Evolutionary conservation across 2,797 vertebrate species (phyloP), one percentile per base, ranked within the genome.

Genomic region (Chaunax sp.): DNA sequence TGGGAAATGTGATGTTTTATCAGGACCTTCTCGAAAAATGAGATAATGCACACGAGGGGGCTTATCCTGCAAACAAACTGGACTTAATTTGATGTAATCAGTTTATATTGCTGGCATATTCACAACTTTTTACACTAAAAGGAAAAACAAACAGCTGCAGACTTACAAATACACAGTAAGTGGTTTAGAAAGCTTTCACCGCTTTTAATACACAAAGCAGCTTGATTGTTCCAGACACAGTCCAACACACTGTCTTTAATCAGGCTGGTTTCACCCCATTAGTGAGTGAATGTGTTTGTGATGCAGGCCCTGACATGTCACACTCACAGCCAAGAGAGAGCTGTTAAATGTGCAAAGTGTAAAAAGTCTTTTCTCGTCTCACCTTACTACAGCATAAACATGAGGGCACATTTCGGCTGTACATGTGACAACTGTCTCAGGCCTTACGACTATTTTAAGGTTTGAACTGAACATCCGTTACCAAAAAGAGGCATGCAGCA

Each of bases 121-220:
- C 52, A 71, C 49, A 69, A 62, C 51, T 65, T 79, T 55, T 74
- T 51, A 78, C 3, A n/a, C 38, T 5, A 25, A 53, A 45, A 40
- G 13, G 43, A 28, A 28, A 54, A 66, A 47, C 38, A 44, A 53
- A 22, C 65, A 77, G 75, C 75, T 67, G 77, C 67, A 50, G 65
- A 78, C 61, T 80, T 80, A 67, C 57, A 78, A 68, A 64, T 62
- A 80, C 58, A 78, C 66, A 83, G 64, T 76, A 78, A 77, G 65
- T 72, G 53, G 64, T 84, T 77, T 63, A 57, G 37, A 70, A 65
- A 72, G 47, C 62, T 64, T 69, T 80, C 76, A 76, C 43, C 70
- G 83, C 64, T 82, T 58, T 57, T 46, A n/a, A 43, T 66, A 76
- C 62, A 65, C 65, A 80, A 81, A 78, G 75, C 68, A 67, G 45